These are phyloP conservation scores for Ischnus inquisitorius DNA, from an alignment of 2,888 invertebrate genomes.

Conservation along the genomic window DNA sequence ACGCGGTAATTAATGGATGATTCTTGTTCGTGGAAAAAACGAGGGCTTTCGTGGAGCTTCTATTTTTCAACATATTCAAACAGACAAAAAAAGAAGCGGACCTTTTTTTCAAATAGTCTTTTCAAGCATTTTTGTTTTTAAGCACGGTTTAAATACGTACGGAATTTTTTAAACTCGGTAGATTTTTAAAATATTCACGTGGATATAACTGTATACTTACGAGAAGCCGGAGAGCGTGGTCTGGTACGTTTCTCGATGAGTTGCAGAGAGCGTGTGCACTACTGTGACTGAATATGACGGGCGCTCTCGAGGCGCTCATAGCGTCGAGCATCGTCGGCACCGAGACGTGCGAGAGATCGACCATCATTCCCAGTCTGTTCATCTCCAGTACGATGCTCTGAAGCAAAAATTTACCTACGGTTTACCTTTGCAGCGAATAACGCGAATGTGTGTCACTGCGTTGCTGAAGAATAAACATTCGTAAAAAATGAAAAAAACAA, in stretches of 20 bases:
- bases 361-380: constrained; percentile 89
- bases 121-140: neutral
- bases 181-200: neutral
- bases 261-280: constrained; percentile 87
- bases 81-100: neutral
- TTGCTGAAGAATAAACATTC: constrained; percentile 26
- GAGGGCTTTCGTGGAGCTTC: neutral
- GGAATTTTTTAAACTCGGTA: neutral
- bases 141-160: neutral
- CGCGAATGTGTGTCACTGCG: constrained; percentile 39
- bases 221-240: constrained; percentile 86
- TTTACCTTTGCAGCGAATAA: constrained; percentile 39
- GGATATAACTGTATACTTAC: constrained; percentile 84
- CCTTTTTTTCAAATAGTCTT: neutral
- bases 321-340: constrained; percentile 87
- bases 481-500: constrained; percentile 19
- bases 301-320: constrained; percentile 86
- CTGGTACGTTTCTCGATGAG: constrained; percentile 87
- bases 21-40: neutral
- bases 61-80: neutral
- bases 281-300: constrained; percentile 88
- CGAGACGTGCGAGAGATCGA: constrained; percentile 87
- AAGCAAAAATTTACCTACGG: constrained; percentile 62
- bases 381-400: constrained; percentile 88
- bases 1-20: neutral